Evolutionary conservation across 2,888 invertebrate genomes (phyloP), one percentile per base, ranked within the genome.

Genomic region (Punctoribates punctum): DNA sequence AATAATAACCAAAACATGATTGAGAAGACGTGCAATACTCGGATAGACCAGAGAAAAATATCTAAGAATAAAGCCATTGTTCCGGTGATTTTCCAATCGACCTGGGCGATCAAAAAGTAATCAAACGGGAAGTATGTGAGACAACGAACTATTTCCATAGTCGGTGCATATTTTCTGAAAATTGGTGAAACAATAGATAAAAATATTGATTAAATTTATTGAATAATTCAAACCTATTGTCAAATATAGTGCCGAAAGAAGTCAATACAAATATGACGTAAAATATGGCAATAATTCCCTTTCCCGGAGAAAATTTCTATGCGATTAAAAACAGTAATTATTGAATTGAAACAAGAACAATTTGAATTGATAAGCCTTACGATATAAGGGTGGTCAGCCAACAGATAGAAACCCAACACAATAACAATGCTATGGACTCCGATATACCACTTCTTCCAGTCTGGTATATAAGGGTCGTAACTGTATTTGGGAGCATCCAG

Each of bases 201-300:
- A 48, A 5, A 17, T 48, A 9, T 48, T 48, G 34, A 6, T 34
- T 34, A 8, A 34, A 34, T 34, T 34, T 34, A 8, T 6, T 6
- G 34, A 34, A 4, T 34, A 34, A 20, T 70, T 75, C 42, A 42
- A 42, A 42, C 75, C 75, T 73, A 38, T 51, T 20, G 48, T 75
- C 75, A 70, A 75, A 75, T 5, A 75, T 75, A 25, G 75, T 67
- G 0, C 75, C 75, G 42, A 75, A 70, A 15, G 75, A 67, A 27
- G 75, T 75, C 17, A 75, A 57, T 29, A 48, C 48, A 46, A 75
- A 75, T 29, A 75, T 25, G 8, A 75, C 48, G 51, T 75, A 75
- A n/a, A 67, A 29, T 48, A 75, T 75, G 11, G 25, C 70, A 34
- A 70, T 25, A 25, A 75, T 13, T n/a, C 70, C 75, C 23, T 75